phyloP scores from a whole-genome alignment of 2,888 invertebrate species.

The Drosophila nr. perissopoda region DNA sequence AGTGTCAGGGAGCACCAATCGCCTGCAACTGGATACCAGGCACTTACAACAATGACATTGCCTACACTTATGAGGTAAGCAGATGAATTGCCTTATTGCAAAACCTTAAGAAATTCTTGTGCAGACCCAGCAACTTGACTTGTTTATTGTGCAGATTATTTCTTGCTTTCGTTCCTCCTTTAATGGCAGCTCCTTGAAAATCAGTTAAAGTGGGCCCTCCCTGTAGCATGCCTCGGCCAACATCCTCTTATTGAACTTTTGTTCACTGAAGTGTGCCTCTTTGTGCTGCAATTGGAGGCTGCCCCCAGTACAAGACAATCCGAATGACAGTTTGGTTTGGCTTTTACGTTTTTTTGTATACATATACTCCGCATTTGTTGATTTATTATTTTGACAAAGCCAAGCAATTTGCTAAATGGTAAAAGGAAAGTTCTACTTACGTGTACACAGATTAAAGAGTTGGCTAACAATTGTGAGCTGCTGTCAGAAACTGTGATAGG shows the following conservation, averaged over 20 bases:
- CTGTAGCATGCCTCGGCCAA: constrained; percentile 30
- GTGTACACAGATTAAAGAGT: constrained; percentile 51
- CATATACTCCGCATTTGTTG: constrained; percentile 59
- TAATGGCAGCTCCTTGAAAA: constrained; percentile 33
- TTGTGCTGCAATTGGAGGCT: constrained; percentile 70
- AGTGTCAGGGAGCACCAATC: constrained; percentile 10
- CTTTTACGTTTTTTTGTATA: constrained; percentile 32
- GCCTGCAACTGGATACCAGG: constrained; percentile 43
- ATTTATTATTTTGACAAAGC: constrained; percentile 80
- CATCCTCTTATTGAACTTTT: constrained; percentile 75
- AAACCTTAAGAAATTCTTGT: constrained; percentile 27
- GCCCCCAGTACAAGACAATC: constrained; percentile 31
- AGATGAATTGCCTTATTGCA: constrained; percentile 72
- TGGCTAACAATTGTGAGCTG: constrained; percentile 61
- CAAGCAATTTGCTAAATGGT: constrained; percentile 77
- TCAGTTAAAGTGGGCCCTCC: constrained; percentile 53
- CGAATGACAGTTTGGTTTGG: constrained; percentile 55
- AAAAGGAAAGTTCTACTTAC: constrained; percentile 44
- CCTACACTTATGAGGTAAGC: constrained; percentile 84
- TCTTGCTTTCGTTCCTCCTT: constrained; percentile 33
- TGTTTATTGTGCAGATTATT: constrained; percentile 73
- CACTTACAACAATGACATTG: constrained; percentile 71
- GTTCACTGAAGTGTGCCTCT: constrained; percentile 74
- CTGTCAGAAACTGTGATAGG: constrained; percentile 1
- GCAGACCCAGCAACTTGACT: constrained; percentile 41